These are phyloP conservation scores for Apodemia zela DNA, from an alignment of 2,888 invertebrate genomes.

Conservation along the genomic window DNA sequence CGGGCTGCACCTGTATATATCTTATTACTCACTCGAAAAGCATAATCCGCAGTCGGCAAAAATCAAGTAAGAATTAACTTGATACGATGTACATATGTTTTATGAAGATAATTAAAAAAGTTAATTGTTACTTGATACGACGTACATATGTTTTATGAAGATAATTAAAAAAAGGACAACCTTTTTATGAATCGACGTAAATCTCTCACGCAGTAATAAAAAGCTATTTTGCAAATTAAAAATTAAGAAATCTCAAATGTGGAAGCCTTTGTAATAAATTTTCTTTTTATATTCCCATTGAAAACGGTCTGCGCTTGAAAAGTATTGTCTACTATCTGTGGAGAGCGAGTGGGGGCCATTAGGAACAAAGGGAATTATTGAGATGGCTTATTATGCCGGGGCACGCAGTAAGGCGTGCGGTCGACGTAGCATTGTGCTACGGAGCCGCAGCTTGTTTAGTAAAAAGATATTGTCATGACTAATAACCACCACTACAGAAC, in stretches of 20 bases:
- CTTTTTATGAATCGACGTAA: not conserved
- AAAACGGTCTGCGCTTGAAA: conserved; percentile 19
- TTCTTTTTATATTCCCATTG: conserved; percentile 17
- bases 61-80: no score
- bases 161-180: not conserved
- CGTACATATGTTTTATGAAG: not conserved
- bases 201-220: conserved; percentile 9
- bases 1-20: no score
- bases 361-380: conserved; percentile 45
- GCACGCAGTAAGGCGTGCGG: conserved; percentile 44
- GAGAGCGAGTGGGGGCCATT: conserved; percentile 29
- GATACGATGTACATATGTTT: not conserved
- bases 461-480: no score
- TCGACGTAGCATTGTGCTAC: conserved; percentile 46
- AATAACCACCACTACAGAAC: no score
- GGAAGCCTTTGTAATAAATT: conserved; percentile 14
- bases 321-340: conserved; percentile 23
- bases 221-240: conserved; percentile 23
- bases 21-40: no score
- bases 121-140: no score
- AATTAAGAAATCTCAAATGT: conserved; percentile 16
- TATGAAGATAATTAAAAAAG: not conserved
- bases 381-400: conserved; percentile 56
- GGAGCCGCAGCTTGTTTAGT: conserved; percentile 34
- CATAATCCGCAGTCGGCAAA: no score